Conservation (phyloP, 2,888 invertebrate genomes). For the Abscondita cerata region DNA sequence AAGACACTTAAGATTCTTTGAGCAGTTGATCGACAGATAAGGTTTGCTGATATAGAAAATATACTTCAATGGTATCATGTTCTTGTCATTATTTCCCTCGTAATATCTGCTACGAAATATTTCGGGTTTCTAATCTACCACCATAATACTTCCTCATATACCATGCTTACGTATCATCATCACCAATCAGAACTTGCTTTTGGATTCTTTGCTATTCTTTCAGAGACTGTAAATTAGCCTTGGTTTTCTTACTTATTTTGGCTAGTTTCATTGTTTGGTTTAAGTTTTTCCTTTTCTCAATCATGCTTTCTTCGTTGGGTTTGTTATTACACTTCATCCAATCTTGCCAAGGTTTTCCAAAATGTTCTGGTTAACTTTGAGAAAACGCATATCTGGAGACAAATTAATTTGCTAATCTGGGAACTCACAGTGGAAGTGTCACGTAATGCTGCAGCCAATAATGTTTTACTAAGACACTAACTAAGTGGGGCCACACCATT, state of each 20-base stretch:
- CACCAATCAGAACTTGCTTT: no score
- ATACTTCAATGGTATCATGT: background rate
- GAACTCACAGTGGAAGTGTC: no score
- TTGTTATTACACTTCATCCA: background rate
- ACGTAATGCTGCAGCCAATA: no score
- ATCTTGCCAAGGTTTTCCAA: background rate
- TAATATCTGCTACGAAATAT: constrained; percentile 1
- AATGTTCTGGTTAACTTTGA: no score
- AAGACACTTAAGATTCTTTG: no score
- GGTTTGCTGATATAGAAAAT: background rate
- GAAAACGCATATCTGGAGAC: no score
- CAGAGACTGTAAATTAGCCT: background rate
- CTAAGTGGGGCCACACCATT: no score
- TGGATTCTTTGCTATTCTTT: background rate
- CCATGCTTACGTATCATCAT: background rate
- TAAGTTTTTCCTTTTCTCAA: background rate
- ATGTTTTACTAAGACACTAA: no score
- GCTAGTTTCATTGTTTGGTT: background rate
- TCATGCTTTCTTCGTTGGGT: background rate
- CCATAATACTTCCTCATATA: background rate
- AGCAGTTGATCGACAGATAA: background rate
- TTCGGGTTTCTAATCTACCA: background rate
- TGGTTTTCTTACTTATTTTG: no score
- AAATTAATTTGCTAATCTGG: no score
- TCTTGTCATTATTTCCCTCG: background rate